Evolutionary conservation across 1,140 invertebrate genomes (phyloP), one percentile per base, ranked within the genome.

Genomic region (Oryctes rhinoceros): DNA sequence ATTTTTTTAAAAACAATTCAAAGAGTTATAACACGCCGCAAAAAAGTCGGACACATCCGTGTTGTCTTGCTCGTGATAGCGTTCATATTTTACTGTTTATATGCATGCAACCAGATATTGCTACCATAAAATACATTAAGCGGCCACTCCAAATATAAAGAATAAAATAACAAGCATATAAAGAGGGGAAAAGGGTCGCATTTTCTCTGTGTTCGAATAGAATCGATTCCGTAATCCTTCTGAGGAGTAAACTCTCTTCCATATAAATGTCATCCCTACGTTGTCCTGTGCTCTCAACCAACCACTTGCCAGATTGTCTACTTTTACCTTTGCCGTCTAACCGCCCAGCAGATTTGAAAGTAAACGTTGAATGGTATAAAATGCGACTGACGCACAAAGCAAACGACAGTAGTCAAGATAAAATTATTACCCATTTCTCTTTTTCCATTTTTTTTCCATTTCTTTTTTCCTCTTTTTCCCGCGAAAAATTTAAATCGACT

Each of bases 71-170:
- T 79, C 18, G 1, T 18, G 18, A 71, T 76, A 79, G 78, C 80
- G 81, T 82, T 82, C 80, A 82, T 82, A 82, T 82, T 81, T 82
- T 80, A 82, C 74, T 82, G 79, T 82, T 79, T 82, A 82, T 82
- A 82, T 82, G 81, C 80, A 82, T 81, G 81, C 82, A 84, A 83
- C 81, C 80, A 79, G 81, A 83, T 84, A 84, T 84, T 84, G 80
- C 80, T 78, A 79, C 80, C 80, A 83, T 83, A 83, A 84, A 84
- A 83, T 81, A 83, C 81, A 83, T 83, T 83, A 84, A 84, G 83
- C 83, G 83, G 83, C 83, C 83, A 83, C 83, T 84, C 83, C 80
- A 83, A 82, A 83, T 84, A 84, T 84, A 82, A 83, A 84, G 83
- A 82, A 84, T 83, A 82, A 82, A 83, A 84, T 84, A 84, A 84